Conservation (phyloP, 1,140 invertebrate genomes). For the Drosophila lacertosa region DNA sequence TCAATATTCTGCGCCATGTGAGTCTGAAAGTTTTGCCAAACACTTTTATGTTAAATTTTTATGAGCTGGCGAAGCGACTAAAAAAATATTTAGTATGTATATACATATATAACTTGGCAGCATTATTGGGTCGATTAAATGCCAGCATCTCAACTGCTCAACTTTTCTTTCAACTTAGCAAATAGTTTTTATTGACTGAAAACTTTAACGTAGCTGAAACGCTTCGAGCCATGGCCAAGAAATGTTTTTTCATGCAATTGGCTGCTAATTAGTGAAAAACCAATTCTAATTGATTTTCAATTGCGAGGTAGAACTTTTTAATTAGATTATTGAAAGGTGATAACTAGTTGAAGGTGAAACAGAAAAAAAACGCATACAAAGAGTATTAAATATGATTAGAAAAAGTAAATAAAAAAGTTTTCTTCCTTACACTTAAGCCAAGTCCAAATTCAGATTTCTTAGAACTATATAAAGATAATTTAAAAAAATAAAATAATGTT, state of each 20-base stretch:
- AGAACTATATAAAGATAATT: not conserved
- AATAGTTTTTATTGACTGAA: slow-evolving; percentile 77
- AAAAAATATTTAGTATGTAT: too few species aligned
- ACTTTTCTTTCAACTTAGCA: slow-evolving; percentile 63
- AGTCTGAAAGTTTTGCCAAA: slow-evolving; percentile 36
- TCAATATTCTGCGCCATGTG: slow-evolving; percentile 64
- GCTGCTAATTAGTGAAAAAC: slow-evolving; percentile 36
- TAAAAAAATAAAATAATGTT: too few species aligned
- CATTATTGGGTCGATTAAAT: slow-evolving; percentile 78
- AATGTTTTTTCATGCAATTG: slow-evolving; percentile 9
- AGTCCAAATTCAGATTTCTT: too few species aligned
- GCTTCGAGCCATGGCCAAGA: slow-evolving; percentile 5
- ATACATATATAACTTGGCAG: slow-evolving; percentile 55
- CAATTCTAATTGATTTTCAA: slow-evolving; percentile 15
- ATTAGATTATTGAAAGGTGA: not conserved
- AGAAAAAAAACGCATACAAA: too few species aligned
- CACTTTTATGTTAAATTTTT: slow-evolving; percentile 64
- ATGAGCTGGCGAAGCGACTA: slow-evolving; percentile 50
- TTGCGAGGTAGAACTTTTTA: not conserved
- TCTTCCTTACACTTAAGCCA: too few species aligned
- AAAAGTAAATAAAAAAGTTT: too few species aligned
- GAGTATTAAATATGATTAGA: too few species aligned
- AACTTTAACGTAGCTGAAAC: slow-evolving; percentile 61
- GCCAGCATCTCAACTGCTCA: slow-evolving; percentile 58
- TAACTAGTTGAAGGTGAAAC: too few species aligned